Evolutionary conservation across 2,797 vertebrate genomes (phyloP), one percentile per base, ranked within the genome.

Genomic region (Acestrorhynchus altus): DNA sequence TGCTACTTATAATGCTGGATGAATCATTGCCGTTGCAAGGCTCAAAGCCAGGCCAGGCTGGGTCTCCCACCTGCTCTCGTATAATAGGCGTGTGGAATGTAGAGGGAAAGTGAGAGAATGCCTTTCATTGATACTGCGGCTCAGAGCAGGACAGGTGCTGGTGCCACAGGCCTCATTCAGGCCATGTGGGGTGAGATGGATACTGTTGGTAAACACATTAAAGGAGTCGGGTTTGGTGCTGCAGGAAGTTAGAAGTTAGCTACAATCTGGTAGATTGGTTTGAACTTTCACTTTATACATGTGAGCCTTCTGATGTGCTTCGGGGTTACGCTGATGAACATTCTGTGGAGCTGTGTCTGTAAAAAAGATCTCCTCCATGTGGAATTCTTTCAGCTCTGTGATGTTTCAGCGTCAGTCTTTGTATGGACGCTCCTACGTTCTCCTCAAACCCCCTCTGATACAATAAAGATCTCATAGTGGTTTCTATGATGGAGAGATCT

Each of bases 11-110:
- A 64, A 7, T 22, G 59, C 24, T 67, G 67, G 31, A 68, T 46
- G 44, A 42, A 49, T 74, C 31, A 61, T 69, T 54, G 51, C 57
- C 39, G 24, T 66, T 72, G 44, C n/a, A 35, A 60, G 20, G 47
- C 65, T 35, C 7, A 63, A 56, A 44, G 40, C 79, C 63, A 72
- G 61, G 20, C 74, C 72, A 59, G 64, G 67, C 70, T 66, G 35
- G 79, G 82, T 66, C 81, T 84, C 85, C 72, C 83, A 89, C 85
- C 89, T 91, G 89, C 89, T 89, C 72, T 44, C 2, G 39, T 81
- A 86, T 87, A 87, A 90, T 83, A 80, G 85, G 76, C 71, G 60
- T 78, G 39, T 79, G 84, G 85, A 86, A 85, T 87, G 35, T 59
- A 56, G 51, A 79, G 84, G 28, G 85, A 85, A 87, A 86, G 83